Percentiles rank a stretch among this genome's conserved stretches.
These are phyloP conservation scores for Tenualosa ilisha DNA, from an alignment of 2,797 vertebrate genomes.

Conservation along the genomic window DNA sequence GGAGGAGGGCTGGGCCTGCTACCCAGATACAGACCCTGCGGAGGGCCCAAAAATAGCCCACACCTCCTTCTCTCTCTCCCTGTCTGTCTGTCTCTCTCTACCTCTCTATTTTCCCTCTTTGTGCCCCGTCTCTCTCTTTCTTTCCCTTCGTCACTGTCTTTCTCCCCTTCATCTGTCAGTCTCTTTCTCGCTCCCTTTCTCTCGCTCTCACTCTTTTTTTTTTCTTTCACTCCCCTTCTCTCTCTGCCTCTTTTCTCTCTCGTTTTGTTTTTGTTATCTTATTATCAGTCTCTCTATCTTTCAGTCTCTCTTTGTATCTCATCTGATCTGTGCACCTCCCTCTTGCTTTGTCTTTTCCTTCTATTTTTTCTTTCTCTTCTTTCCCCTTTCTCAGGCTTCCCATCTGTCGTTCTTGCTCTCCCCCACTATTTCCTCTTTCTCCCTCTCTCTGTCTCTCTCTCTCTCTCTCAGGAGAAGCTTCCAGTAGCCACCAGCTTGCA, in stretches of 20 bases:
- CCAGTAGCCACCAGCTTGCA: background rate
- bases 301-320: background rate
- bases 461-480: background rate
- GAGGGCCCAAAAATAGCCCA: background rate
- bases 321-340: no score
- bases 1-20: background rate
- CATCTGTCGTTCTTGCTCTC: background rate
- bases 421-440: background rate
- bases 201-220: background rate
- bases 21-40: conserved; percentile 15
- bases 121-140: background rate
- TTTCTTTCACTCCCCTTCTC: background rate
- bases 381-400: background rate
- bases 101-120: background rate
- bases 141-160: background rate
- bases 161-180: background rate
- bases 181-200: conserved; percentile 24
- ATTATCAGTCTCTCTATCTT: conserved; percentile 30
- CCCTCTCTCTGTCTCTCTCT: background rate
- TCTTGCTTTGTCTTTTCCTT: no score
- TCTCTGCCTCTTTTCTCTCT: background rate
- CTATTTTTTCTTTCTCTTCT: no score
- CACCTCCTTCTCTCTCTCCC: background rate
- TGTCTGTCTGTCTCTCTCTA: background rate
- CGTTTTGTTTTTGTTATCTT: background rate